Evolutionary conservation across 2,797 vertebrate species (phyloP).

Genomic region (Gambusia yucatana): DNA sequence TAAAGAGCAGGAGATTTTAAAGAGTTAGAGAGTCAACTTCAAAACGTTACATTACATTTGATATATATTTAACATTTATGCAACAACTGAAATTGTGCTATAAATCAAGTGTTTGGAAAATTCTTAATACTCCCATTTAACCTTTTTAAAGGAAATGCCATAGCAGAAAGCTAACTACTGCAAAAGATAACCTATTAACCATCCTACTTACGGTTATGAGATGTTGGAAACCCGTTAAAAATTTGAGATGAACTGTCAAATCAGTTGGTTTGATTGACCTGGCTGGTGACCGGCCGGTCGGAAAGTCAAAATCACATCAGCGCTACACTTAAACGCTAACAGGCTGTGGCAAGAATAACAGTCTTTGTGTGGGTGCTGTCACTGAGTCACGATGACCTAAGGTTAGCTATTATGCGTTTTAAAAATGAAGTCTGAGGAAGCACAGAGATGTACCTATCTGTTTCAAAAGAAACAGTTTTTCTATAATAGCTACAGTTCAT

Average conservation of each 20-base stretch:
- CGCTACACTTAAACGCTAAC: not conserved
- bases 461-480: not conserved
- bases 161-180: constrained; percentile 3
- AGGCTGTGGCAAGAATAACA: not conserved
- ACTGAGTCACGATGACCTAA: not conserved
- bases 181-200: not conserved
- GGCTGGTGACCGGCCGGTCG: not conserved
- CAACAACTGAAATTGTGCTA: no score
- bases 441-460: not conserved
- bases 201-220: not conserved
- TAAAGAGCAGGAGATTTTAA: no score
- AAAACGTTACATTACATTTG: no score
- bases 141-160: constrained; percentile 14
- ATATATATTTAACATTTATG: no score
- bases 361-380: not conserved
- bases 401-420: not conserved
- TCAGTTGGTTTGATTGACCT: not conserved
- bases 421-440: not conserved
- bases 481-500: not conserved
- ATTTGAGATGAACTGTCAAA: not conserved
- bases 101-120: no score
- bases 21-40: no score
- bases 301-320: not conserved
- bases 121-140: no score
- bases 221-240: not conserved